Base-by-base conservation (phyloP, 2,797 vertebrate genomes). In the Erithacus rubecula region DNA sequence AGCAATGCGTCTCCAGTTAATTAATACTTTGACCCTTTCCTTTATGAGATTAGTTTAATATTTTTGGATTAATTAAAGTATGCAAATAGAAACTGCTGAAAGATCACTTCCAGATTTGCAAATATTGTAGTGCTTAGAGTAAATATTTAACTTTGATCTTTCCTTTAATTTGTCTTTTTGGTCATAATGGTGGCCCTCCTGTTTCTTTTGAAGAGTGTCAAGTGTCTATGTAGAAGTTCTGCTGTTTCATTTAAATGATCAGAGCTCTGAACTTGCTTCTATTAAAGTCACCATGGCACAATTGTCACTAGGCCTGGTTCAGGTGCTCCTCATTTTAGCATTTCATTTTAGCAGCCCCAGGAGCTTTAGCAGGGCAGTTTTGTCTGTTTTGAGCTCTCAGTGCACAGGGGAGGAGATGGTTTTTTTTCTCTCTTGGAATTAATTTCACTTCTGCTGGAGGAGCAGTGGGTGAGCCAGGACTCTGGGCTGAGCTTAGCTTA, bases 41-140 rank as follows among this genome's bases (percentile, higher is more conserved):
- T 98, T 97, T 98, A 81, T 98, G 97, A 87, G 97, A 90, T 89
- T 91, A 90, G 92, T 96, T 95, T 91, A 97, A 93, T 96, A 95
- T 91, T 96, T 96, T 94, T 93, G 90, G 94, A 97, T 97, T 97
- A 96, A 96, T 96, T 95, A 95, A 70, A 97, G 87, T 77, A 93
- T 93, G 95, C 90, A 96, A 97, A 96, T 96, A 86, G 90, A 91
- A 95, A 89, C 76, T 94, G 86, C 84, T 81, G 60, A 81, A 88
- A 95, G 95, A 93, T 81, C 24, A 12, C 49, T 82, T 95, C 86
- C 64, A 67, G 92, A 92, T 90, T 91, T 83, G 87, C 87, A 93
- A 95, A 89, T 89, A 95, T 23, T 81, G 75, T 59, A 89, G 87
- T 47, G 36, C 87, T 87, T 62, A 67, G 39, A 51, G 89, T 82